These are phyloP conservation scores for Tor tambroides DNA, from an alignment of 2,113 vertebrate species.

Conservation along the genomic window DNA sequence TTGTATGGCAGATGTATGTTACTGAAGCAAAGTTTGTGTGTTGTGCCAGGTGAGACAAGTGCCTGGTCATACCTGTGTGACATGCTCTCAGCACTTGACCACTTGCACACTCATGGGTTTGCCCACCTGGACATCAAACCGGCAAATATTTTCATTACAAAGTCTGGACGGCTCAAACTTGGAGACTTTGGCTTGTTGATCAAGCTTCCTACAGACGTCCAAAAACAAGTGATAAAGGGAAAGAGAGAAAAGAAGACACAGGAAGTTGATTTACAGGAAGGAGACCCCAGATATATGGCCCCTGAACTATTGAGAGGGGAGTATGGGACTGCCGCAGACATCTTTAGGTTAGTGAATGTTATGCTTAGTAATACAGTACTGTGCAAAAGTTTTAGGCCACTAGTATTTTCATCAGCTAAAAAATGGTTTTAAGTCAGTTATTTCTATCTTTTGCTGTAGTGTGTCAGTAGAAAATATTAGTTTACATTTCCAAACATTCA, in stretches of 20 bases:
- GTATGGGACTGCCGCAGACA: constrained; percentile 83
- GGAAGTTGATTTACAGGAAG: constrained; percentile 81
- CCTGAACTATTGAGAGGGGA: constrained; percentile 84
- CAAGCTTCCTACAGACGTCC: constrained; percentile 64
- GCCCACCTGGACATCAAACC: constrained; percentile 90
- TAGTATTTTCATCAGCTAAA: too few species aligned
- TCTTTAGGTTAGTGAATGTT: constrained; percentile 82
- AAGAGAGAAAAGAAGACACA: constrained; percentile 63
- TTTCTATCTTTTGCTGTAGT: too few species aligned
- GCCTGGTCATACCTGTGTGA: constrained; percentile 86
- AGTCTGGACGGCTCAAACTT: constrained; percentile 83
- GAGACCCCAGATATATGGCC: constrained; percentile 91
- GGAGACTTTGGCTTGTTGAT: constrained; percentile 88
- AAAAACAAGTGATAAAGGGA: constrained; percentile 57
- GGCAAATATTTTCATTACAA: constrained; percentile 85
- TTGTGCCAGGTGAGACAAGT: constrained; percentile 73
- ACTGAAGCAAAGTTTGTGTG: constrained; percentile 8
- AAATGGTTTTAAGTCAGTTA: too few species aligned
- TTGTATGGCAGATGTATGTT: background rate
- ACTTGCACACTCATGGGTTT: constrained; percentile 82
- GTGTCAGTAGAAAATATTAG: too few species aligned
- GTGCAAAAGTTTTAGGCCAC: too few species aligned
- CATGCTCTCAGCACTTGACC: constrained; percentile 81
- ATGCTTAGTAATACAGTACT: too few species aligned
- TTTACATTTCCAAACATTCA: too few species aligned